A percentile compares a stretch with the other conserved stretches of the same genome.
Evolutionary conservation across 1,140 invertebrate genomes (phyloP).

Genomic region (Drosophila ercepeae): DNA sequence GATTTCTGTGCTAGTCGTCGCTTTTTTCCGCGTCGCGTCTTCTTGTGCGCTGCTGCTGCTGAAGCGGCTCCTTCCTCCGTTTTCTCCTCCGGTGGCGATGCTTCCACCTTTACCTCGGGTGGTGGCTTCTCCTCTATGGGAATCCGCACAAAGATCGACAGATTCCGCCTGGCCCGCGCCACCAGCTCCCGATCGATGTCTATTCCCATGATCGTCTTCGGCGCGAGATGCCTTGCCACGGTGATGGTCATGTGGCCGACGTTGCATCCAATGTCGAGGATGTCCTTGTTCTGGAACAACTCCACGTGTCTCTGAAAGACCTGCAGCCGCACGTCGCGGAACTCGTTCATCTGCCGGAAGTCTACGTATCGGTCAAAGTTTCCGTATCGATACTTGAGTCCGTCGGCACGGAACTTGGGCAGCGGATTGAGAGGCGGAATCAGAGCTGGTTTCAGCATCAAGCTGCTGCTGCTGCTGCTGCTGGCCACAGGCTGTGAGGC

Average conservation of each 20-base stretch:
- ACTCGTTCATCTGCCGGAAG: constrained; percentile 93
- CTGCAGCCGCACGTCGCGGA: constrained; percentile 92
- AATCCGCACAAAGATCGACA: constrained; percentile 78
- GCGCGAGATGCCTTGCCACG: constrained; percentile 93
- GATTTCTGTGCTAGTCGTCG: constrained; percentile 34
- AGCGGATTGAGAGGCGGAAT: constrained; percentile 81
- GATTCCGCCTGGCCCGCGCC: constrained; percentile 83
- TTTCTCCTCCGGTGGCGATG: not conserved
- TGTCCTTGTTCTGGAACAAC: constrained; percentile 94
- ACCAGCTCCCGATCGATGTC: constrained; percentile 97
- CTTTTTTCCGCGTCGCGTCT: constrained; percentile 66
- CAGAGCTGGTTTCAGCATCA: constrained; percentile 57
- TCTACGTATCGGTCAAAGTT: constrained; percentile 99
- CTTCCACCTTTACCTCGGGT: constrained; percentile 1
- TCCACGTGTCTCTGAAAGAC: constrained; percentile 91
- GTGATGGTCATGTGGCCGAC: constrained; percentile 96
- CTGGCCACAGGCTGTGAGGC: not conserved
- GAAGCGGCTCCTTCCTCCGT: not conserved
- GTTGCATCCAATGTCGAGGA: constrained; percentile 99
- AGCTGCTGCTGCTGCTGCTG: constrained; percentile 1
- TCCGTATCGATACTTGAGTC: constrained; percentile 94
- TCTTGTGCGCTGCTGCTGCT: constrained; percentile 35
- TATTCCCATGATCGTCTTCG: constrained; percentile 94
- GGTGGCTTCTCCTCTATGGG: constrained; percentile 48
- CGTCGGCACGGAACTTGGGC: constrained; percentile 90